These are phyloP conservation scores for Maccullochella peelii DNA, from an alignment of 2,113 vertebrate genomes.

Conservation along the genomic window DNA sequence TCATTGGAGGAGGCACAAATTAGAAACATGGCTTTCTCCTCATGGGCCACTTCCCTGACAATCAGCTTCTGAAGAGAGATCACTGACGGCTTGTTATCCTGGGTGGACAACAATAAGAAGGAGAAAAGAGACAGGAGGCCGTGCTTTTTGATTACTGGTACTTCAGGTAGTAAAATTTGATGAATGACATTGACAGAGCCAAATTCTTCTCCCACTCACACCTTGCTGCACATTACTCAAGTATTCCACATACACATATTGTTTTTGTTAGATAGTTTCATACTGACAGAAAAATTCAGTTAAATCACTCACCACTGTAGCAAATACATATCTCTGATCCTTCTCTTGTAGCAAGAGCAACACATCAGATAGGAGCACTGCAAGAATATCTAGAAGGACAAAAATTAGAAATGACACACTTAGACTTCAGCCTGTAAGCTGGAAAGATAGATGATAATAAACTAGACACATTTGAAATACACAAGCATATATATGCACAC, in stretches of 20 bases:
- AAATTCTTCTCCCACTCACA: background rate
- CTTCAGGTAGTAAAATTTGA: background rate
- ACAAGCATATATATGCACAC: background rate
- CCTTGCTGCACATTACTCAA: background rate
- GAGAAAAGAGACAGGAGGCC: background rate
- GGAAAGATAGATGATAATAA: background rate
- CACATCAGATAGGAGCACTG: conserved; percentile 92
- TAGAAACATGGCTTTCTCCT: conserved; percentile 97
- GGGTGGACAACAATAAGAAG: background rate
- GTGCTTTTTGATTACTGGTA: background rate
- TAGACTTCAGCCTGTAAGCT: background rate
- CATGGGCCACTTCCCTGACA: conserved; percentile 95
- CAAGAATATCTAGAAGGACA: conserved; percentile 88
- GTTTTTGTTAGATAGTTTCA: background rate
- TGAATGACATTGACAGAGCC: background rate
- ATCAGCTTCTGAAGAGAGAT: conserved; percentile 96
- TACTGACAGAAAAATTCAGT: background rate
- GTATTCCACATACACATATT: background rate
- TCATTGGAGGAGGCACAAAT: conserved; percentile 94
- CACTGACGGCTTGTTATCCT: conserved; percentile 95
- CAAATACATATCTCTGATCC: conserved; percentile 94
- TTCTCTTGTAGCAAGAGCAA: conserved; percentile 95
- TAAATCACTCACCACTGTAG: conserved; percentile 89
- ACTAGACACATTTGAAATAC: background rate
- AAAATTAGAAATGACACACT: background rate